Evolutionary conservation across 2,797 vertebrate genomes (phyloP), one percentile per base, ranked within the genome.

Genomic region (Sebastes vulpes): DNA sequence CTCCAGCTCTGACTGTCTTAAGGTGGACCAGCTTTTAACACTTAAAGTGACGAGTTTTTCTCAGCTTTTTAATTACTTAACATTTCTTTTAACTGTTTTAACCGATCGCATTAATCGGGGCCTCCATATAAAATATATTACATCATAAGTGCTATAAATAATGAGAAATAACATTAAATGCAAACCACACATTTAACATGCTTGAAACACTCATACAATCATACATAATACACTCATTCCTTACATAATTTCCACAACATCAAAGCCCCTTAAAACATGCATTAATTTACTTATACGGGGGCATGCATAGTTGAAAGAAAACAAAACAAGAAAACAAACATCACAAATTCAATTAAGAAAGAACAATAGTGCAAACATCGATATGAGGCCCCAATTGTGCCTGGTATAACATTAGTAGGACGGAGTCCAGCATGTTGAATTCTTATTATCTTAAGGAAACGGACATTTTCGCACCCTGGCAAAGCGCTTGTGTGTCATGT

Each of bases 401-500:
- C 35, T 26, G 7, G 4, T 9, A 54, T 11, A 32, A 54, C 18
- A 38, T 38, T 12, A 38, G 35, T 38, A 38, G 35, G 12, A 23
- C 8, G 2, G 6, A 16, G 0, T 58, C 23, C 18, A 53, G 23
- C 25, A 31, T 32, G 38, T 20, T 18, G 1, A 29, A 38, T 20
- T 16, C 4, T n/a, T 31, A 4, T 2, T 0, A 38, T 16, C 11
- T 83, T 0, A 48, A 1, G 46, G 14, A 25, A 48, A 2, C 0
- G 68, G 14, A 31, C 88, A 4, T 9, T 88, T 79, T 0, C 94
- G 95, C n/a, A 97, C 64, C 1, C 65, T 75, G 28, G 84, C 85
- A 82, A 97, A 98, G 14, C 96, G 84, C 23, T 81, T 86, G 4
- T 68, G 63, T 18, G 46, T 54, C 12, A 0, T 2, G 25, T 86